Evolutionary conservation across 2,888 invertebrate species (phyloP).

Genomic region (Folsomia manolachei): DNA sequence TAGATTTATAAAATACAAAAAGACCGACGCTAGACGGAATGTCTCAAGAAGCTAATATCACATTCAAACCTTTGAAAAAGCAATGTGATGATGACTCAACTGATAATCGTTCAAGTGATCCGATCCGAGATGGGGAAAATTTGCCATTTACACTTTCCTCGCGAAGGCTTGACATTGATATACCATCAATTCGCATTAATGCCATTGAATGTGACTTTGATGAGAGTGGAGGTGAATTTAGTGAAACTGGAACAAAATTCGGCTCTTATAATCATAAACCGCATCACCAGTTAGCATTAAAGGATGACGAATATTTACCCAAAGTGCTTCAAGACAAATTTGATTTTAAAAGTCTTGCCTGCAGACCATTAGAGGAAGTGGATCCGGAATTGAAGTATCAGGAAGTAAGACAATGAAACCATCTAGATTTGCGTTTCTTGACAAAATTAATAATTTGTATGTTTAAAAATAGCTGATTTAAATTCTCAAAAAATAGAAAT

Average conservation of each 20-base stretch:
- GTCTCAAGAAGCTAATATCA: constrained; percentile 1
- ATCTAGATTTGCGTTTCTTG: too few relatives aligned
- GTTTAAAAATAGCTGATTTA: neutral
- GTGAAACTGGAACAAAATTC: too few relatives aligned
- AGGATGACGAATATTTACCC: constrained; percentile 6
- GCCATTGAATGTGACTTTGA: too few relatives aligned
- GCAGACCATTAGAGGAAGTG: constrained; percentile 9
- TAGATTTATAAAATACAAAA: too few relatives aligned
- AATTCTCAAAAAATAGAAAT: too few relatives aligned
- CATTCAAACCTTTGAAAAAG: constrained; percentile 1
- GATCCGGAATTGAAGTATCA: neutral
- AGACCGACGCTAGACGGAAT: neutral
- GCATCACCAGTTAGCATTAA: neutral
- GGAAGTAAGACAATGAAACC: too few relatives aligned
- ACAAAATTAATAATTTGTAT: neutral
- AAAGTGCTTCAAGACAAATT: neutral
- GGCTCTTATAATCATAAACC: neutral
- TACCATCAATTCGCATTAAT: neutral
- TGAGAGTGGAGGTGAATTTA: too few relatives aligned
- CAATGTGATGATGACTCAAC: neutral
- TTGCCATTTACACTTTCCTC: neutral
- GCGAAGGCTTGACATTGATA: neutral
- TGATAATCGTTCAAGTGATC: too few relatives aligned
- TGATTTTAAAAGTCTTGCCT: neutral
- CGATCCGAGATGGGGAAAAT: neutral